Evolutionary conservation across 2,113 vertebrate species (phyloP).

Genomic region (Siniperca knerii): DNA sequence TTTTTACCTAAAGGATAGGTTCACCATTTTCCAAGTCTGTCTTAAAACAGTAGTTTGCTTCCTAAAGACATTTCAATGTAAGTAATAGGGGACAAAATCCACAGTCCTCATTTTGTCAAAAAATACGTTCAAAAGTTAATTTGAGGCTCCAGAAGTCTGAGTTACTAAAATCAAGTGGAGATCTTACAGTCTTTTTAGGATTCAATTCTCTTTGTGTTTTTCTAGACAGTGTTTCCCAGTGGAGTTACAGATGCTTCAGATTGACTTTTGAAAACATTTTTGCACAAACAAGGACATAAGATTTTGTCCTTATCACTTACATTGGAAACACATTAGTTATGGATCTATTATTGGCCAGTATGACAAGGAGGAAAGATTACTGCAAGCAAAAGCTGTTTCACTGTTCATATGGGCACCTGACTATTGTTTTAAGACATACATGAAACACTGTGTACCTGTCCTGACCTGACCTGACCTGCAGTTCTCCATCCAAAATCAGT

Average conservation of each 20-base stretch:
- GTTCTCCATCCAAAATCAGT: neutral
- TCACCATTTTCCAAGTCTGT: no score
- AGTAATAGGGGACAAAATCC: neutral
- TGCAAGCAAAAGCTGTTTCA: neutral
- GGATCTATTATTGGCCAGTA: neutral
- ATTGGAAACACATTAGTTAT: neutral
- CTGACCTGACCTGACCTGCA: neutral
- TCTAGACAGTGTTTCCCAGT: neutral
- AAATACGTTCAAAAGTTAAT: neutral
- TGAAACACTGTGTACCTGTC: neutral
- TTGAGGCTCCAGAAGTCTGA: neutral
- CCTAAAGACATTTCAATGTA: neutral
- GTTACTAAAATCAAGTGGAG: neutral
- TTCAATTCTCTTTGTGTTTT: no score
- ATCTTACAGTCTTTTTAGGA: no score
- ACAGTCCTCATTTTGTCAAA: neutral
- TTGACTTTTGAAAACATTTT: neutral
- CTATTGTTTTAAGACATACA: neutral
- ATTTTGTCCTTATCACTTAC: neutral
- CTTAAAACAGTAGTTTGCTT: neutral
- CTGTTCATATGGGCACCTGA: neutral
- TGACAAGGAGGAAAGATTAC: neutral
- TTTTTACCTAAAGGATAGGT: no score
- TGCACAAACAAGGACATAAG: neutral
- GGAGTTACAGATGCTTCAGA: neutral